Percentiles rank a stretch among this genome's conserved stretches.
Conservation (phyloP, 1,140 invertebrate genomes). For the Tetragonula clypearis region DNA sequence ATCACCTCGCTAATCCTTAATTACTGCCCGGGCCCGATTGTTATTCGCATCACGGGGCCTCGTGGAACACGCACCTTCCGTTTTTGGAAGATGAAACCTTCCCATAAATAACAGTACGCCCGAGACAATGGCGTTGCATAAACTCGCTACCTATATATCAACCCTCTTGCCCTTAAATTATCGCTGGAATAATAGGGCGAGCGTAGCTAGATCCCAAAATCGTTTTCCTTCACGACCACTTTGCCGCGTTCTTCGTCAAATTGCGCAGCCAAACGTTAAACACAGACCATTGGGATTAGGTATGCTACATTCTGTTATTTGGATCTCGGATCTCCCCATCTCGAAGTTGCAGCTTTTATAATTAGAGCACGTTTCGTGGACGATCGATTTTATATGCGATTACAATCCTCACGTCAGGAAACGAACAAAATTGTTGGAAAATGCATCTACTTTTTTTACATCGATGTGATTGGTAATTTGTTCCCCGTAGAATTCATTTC, state of each 20-base stretch:
- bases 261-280: conserved; percentile 28
- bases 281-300: conserved; percentile 18
- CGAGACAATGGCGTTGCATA: conserved; percentile 58
- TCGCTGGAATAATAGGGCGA: conserved; percentile 57
- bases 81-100: conserved; percentile 60
- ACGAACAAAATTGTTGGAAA: neutral
- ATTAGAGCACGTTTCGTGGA: neutral
- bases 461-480: neutral
- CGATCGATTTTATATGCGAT: neutral
- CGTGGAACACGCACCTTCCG: conserved; percentile 50
- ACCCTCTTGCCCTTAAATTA: conserved; percentile 61
- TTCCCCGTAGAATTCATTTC: neutral
- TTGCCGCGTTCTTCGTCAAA: conserved; percentile 11
- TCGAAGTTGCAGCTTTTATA: neutral
- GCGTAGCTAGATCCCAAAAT: conserved; percentile 50
- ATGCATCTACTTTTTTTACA: neutral
- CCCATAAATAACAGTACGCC: conserved; percentile 60
- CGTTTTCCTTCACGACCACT: conserved; percentile 33
- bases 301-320: conserved; percentile 19
- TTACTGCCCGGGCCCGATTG: conserved; percentile 59
- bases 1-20: conserved; percentile 70
- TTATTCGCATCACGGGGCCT: conserved; percentile 54
- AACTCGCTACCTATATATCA: conserved; percentile 57
- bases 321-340: neutral
- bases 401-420: neutral